Conservation (phyloP, 2,888 invertebrate species). For the Ophion ventricosus region DNA sequence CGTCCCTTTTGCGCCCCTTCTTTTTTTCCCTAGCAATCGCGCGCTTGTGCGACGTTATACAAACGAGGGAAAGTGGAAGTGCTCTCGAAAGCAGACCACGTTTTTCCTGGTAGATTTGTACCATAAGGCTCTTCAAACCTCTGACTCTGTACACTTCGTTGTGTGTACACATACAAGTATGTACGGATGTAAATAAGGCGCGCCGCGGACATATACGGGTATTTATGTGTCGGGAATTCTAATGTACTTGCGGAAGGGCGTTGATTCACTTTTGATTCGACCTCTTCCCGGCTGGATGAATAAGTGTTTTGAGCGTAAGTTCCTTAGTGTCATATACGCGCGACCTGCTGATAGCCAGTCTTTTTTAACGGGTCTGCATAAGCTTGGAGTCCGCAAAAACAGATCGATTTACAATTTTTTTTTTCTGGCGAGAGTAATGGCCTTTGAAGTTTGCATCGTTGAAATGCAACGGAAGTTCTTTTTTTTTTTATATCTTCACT, state of each 20-base stretch:
- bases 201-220: not conserved
- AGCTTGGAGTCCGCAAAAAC: no score
- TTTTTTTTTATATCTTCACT: no score
- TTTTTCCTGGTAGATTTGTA: not conserved
- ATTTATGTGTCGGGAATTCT: not conserved
- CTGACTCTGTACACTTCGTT: not conserved
- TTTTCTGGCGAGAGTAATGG: no score
- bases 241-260: not conserved
- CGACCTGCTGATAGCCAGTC: no score
- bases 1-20: not conserved
- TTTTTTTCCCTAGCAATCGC: not conserved
- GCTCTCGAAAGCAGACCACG: conserved; percentile 13
- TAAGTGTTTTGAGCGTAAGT: no score
- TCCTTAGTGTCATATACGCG: not conserved
- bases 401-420: no score
- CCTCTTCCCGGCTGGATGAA: not conserved
- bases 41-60: conserved; percentile 34
- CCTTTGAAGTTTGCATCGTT: no score
- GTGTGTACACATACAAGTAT: not conserved
- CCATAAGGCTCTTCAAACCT: not conserved
- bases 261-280: conserved; percentile 14
- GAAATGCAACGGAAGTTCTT: no score
- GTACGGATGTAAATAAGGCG: not conserved
- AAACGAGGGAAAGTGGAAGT: conserved; percentile 56
- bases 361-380: no score